A percentile compares a stretch with the other conserved stretches of the same genome.
These are phyloP conservation scores for Amiota mariae DNA, from an alignment of 2,888 invertebrate genomes.

Conservation along the genomic window DNA sequence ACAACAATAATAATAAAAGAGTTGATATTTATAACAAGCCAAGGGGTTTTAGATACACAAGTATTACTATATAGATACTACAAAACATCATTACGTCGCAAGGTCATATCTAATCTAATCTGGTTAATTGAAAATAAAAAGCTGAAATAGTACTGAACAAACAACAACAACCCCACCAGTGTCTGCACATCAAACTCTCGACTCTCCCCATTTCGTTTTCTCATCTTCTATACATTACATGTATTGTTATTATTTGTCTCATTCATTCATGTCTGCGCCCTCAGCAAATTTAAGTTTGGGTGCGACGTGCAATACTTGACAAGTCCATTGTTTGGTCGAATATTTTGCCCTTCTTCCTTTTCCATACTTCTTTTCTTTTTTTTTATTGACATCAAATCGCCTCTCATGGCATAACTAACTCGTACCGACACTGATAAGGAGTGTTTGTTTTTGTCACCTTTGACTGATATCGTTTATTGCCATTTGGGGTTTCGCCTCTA, in stretches of 20 bases:
- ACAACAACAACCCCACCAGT: not conserved
- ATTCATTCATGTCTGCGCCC: not conserved
- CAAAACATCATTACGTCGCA: constrained; percentile 10
- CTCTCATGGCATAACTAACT: not conserved
- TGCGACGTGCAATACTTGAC: not conserved
- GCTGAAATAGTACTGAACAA: not conserved
- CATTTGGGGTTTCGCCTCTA: no score
- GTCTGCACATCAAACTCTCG: no score
- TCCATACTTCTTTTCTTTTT: not conserved
- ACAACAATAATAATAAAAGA: constrained; percentile 13
- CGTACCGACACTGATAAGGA: constrained; percentile 2
- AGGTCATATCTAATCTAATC: constrained; percentile 23
- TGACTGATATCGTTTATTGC: not conserved
- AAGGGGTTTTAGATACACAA: no score
- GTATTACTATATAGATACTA: no score
- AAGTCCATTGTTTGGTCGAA: not conserved
- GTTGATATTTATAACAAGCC: no score
- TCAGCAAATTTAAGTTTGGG: not conserved
- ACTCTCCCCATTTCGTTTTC: no score
- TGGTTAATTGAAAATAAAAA: not conserved
- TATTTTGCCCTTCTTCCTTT: no score
- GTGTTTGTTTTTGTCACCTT: not conserved
- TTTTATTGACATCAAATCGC: not conserved
- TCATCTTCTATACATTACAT: no score
- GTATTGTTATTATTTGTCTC: no score